A percentile compares a stretch with the other conserved stretches of the same genome.
Conservation (phyloP, 2,888 invertebrate species). For the Oxytorus armatus region DNA sequence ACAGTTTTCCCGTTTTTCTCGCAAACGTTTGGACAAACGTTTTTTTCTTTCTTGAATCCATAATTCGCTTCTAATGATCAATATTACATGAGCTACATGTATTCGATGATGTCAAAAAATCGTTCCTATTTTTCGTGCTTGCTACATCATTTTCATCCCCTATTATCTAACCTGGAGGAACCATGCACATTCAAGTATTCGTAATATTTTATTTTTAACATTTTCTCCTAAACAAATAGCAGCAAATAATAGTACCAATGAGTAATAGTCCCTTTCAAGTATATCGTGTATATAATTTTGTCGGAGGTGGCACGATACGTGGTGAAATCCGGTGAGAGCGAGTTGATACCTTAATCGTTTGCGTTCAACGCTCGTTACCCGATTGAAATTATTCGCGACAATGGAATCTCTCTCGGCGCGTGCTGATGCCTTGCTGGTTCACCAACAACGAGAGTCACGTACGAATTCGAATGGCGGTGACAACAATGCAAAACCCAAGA, state of each 20-base stretch:
- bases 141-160: too few species aligned
- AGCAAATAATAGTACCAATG: neutral
- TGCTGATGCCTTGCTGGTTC: constrained; percentile 53
- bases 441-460: constrained; percentile 56
- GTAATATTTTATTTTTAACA: neutral
- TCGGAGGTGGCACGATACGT: neutral
- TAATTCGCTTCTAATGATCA: neutral
- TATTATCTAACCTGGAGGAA: too few species aligned
- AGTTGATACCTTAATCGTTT: constrained; percentile 38
- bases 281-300: constrained; percentile 14
- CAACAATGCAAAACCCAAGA: constrained; percentile 74
- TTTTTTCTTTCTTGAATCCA: neutral
- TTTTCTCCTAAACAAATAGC: neutral
- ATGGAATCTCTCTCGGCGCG: constrained; percentile 63
- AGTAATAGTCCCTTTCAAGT: too few species aligned
- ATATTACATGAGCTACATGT: neutral
- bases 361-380: constrained; percentile 61
- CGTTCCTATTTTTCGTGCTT: neutral
- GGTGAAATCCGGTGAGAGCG: constrained; percentile 56
- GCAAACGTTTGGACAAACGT: too few species aligned
- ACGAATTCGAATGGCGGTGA: constrained; percentile 73
- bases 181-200: neutral
- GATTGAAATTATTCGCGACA: constrained; percentile 71
- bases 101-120: neutral
- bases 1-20: too few species aligned